Base-by-base conservation (phyloP, 2,113 vertebrate genomes). In the Archocentrus centrarchus region DNA sequence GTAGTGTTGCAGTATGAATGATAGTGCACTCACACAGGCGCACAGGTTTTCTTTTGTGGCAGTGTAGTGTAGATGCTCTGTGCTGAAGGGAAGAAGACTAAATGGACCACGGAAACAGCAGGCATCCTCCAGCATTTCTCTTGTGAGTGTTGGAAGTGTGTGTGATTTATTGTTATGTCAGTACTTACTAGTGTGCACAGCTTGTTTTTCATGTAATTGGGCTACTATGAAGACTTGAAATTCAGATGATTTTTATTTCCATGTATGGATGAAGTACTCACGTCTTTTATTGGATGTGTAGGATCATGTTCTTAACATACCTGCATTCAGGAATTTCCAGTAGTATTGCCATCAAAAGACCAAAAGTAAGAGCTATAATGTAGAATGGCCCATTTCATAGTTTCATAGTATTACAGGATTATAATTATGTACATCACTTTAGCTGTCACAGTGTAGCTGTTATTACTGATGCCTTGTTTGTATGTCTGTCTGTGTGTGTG, bases 1-100 rank as follows among this genome's bases (percentile, higher is more conserved):
- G 85, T 75, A 59, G 39, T 17, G 30, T 63, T 83, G 66, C 63
- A 57, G 75, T 73, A 80, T 91, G 82, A 84, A 66, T 91, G 86
- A 91, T 85, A 8, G 76, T 63, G 32, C 58, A 60, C 32, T 53
- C 47, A 57, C 61, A 14, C 82, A 35, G 35, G 18, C 75, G 53
- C 63, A 6, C 63, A 62, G 24, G 11, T 13, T 59, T 15, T 30
- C 24, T 20, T 39, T 10, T 20, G 63, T 47, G 24, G 44, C 64
- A 39, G 64, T 47, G 59, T 62, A 55, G 13, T 9, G 7, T 24
- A 75, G 17, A 17, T 3, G 9, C 3, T 27, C 22, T 22, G 53
- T 13, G 27, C 15, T 81, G 59, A 53, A 50, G 70, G 55, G 62
- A 81, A 58, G 59, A 75, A 37, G 30, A 68, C 70, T 62, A 53